A percentile compares a stretch with the other conserved stretches of the same genome.
Evolutionary conservation across 2,113 vertebrate species (phyloP).

Genomic region (Mixornis gularis): DNA sequence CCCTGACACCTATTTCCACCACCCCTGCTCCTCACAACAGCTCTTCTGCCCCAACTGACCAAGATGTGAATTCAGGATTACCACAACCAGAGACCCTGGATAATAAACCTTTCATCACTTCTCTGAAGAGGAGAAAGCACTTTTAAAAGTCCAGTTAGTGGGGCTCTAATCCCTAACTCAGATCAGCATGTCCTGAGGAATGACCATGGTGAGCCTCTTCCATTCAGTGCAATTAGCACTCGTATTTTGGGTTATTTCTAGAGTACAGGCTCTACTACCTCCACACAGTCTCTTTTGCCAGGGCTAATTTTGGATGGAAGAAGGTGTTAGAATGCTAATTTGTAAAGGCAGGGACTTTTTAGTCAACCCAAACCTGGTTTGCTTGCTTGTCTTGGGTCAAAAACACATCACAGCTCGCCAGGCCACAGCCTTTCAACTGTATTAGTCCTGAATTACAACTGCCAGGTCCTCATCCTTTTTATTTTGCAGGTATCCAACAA

Average conservation of each 20-base stretch:
- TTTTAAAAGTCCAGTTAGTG: background rate
- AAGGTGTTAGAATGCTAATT: background rate
- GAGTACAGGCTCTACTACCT: background rate
- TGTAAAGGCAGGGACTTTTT: background rate
- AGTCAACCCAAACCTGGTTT: background rate
- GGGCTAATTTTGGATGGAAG: background rate
- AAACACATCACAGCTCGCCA: background rate
- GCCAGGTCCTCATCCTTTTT: background rate
- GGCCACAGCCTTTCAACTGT: background rate
- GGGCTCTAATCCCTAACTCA: background rate
- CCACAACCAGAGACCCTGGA: accelerated
- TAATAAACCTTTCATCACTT: background rate
- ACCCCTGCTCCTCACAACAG: background rate
- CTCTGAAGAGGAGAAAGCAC: background rate
- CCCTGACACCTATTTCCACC: background rate
- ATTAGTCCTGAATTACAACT: background rate
- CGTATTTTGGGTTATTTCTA: background rate
- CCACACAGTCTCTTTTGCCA: background rate
- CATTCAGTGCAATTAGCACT: background rate
- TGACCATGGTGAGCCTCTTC: accelerated
- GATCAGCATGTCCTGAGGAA: background rate
- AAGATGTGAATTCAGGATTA: background rate
- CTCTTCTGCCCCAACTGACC: background rate
- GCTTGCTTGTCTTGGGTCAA: background rate
- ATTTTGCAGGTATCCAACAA: background rate